A percentile compares a stretch with the other conserved stretches of the same genome.
Evolutionary conservation across 1,140 invertebrate species (phyloP).

Genomic region (Drosophila rufa): DNA sequence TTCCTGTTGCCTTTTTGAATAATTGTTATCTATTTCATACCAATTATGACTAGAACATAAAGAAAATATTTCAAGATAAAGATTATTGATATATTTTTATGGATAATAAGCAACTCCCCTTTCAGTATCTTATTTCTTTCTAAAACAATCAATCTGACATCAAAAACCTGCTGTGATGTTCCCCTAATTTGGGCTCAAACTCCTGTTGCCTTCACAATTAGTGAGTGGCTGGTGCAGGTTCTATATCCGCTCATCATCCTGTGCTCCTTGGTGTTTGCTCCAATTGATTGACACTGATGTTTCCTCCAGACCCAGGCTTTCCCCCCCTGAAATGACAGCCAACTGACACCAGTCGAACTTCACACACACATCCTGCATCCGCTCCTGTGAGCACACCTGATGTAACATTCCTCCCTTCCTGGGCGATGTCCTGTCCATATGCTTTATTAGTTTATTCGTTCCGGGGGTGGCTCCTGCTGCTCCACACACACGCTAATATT

Average conservation of each 20-base stretch:
- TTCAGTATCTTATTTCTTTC: neutral
- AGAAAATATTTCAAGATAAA: no score
- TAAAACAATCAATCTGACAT: neutral
- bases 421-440: conserved; percentile 62
- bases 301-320: conserved; percentile 5
- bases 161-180: neutral
- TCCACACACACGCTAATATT: conserved; percentile 70
- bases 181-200: conserved; percentile 3
- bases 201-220: conserved; percentile 60
- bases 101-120: no score
- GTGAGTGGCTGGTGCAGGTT: conserved; percentile 58
- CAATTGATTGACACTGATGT: conserved; percentile 76
- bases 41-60: no score
- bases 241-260: conserved; percentile 45
- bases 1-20: no score
- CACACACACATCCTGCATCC: conserved; percentile 28
- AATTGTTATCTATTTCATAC: no score
- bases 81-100: no score
- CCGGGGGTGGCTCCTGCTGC: conserved; percentile 30
- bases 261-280: conserved; percentile 57
- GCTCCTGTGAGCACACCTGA: conserved; percentile 37
- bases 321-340: conserved; percentile 52
- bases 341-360: conserved; percentile 77
- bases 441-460: conserved; percentile 77
- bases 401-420: conserved; percentile 43